Percentiles rank a stretch among this genome's conserved stretches.
Conservation (phyloP, 2,113 vertebrate species). For the Barnardius zonarius region DNA sequence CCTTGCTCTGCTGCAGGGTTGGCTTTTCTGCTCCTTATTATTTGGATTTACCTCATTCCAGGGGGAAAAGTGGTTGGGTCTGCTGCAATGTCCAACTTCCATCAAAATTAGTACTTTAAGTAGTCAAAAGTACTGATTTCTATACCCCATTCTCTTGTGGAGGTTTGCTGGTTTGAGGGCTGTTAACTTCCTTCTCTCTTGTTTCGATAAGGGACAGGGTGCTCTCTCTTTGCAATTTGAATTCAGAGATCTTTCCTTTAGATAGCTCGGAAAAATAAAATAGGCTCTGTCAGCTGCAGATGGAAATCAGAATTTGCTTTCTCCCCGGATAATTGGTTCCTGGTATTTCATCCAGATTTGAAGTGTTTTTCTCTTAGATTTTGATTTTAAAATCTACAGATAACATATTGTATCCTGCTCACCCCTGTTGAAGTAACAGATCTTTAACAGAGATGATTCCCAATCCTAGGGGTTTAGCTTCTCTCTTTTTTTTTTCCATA, state of each 20-base stretch:
- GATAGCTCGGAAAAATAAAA: constrained; percentile 1
- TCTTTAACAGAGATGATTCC: neutral
- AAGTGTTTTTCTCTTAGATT: neutral
- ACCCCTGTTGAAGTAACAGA: neutral
- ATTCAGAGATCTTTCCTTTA: constrained; percentile 7
- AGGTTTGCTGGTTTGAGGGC: neutral
- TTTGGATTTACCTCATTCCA: neutral
- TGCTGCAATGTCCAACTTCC: neutral
- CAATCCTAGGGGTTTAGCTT: neutral
- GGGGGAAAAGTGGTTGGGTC: neutral
- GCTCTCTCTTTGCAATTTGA: neutral
- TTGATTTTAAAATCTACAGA: constrained; percentile 14
- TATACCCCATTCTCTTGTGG: neutral
- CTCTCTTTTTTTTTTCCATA: neutral
- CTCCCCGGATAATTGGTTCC: constrained; percentile 24
- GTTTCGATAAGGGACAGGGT: neutral
- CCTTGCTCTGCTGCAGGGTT: neutral
- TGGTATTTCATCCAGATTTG: constrained; percentile 15
- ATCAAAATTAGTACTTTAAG: neutral
- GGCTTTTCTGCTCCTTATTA: neutral
- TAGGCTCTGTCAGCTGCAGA: neutral
- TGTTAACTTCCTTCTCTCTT: neutral
- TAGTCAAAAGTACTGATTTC: neutral
- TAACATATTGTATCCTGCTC: neutral
- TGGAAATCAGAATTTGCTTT: constrained; percentile 8